These are phyloP conservation scores for Podargus strigoides DNA, from an alignment of 2,797 vertebrate species.

Conservation along the genomic window DNA sequence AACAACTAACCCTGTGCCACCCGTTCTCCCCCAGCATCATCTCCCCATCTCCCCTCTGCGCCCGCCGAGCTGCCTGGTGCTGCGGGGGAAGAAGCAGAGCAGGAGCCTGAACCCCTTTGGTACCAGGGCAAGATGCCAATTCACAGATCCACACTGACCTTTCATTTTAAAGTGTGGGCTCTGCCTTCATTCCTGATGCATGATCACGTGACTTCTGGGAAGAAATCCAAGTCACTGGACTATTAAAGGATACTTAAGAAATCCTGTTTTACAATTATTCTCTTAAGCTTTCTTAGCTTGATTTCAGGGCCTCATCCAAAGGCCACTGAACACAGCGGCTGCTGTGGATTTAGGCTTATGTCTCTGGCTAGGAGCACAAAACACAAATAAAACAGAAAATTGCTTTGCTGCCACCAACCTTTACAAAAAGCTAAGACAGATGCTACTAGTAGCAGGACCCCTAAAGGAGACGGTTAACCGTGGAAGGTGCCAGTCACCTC, in stretches of 20 bases:
- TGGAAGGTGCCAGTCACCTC: neutral
- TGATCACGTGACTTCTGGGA: neutral
- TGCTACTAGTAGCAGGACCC: neutral
- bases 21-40: neutral
- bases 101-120: neutral
- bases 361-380: neutral
- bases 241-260: neutral
- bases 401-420: neutral
- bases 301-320: neutral
- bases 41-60: neutral
- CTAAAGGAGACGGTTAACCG: neutral
- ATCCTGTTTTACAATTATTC: neutral
- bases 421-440: neutral
- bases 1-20: rapidly evolving
- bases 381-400: neutral
- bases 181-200: neutral
- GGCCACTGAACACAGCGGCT: rapidly evolving
- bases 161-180: neutral
- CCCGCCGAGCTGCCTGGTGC: rapidly evolving
- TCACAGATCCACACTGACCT: neutral
- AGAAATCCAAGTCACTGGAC: neutral
- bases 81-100: neutral
- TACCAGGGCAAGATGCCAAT: neutral
- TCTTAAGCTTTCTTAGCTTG: neutral
- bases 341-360: neutral